phyloP scores from a whole-genome alignment of 2,797 vertebrate genomes.

The Dallia pectoralis region DNA sequence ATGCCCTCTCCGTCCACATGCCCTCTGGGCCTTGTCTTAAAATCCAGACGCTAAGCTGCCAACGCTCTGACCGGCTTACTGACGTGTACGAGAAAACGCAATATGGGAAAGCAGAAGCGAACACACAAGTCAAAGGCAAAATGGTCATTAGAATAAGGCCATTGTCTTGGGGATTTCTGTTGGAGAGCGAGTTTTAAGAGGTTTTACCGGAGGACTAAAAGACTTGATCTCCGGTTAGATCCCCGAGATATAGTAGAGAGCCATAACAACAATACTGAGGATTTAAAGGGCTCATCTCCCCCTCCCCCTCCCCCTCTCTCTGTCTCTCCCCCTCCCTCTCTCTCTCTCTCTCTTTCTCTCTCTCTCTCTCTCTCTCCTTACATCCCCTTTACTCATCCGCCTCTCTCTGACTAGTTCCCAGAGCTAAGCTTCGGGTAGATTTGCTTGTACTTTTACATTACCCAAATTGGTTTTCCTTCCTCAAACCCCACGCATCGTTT shows the following conservation, averaged over 20 bases:
- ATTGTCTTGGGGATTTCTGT: constrained; percentile 49
- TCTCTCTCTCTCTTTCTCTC: constrained; percentile 16
- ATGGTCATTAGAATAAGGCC: constrained; percentile 31
- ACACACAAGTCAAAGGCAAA: constrained; percentile 23
- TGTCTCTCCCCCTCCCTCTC: neutral
- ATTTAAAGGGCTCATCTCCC: constrained; percentile 51
- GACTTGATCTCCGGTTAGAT: constrained; percentile 39
- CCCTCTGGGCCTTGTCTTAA: neutral
- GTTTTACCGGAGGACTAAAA: constrained; percentile 47
- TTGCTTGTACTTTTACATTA: constrained; percentile 65
- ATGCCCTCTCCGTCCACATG: neutral
- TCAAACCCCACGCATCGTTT: constrained; percentile 29
- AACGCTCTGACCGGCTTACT: constrained; percentile 33
- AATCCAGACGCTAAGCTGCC: constrained; percentile 14
- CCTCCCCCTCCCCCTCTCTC: constrained; percentile 19
- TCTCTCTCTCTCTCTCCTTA: constrained; percentile 11
- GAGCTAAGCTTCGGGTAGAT: constrained; percentile 53
- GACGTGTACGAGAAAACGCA: constrained; percentile 3
- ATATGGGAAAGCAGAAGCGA: constrained; percentile 26
- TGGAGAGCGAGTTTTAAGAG: constrained; percentile 49
- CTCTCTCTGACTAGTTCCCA: constrained; percentile 27
- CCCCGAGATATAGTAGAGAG: neutral
- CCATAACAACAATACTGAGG: constrained; percentile 38
- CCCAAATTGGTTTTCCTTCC: constrained; percentile 63
- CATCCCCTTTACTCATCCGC: constrained; percentile 11